Evolutionary conservation across 2,113 vertebrate genomes (phyloP), one percentile per base, ranked within the genome.

Genomic region (Mesembrinibis cayennensis): DNA sequence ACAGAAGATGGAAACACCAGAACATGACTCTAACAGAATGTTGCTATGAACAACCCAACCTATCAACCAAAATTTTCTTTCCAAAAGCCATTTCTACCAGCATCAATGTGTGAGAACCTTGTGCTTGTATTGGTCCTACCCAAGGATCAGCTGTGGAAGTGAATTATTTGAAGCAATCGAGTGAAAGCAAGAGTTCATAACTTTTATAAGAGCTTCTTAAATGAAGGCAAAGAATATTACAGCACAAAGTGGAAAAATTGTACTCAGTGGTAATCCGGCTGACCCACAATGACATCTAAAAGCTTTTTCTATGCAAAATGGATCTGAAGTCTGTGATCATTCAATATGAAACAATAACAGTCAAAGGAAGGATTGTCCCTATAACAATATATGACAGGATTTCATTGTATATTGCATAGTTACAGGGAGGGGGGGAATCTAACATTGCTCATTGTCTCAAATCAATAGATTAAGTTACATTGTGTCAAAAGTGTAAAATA

Each of bases 371-470:
- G 10, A 69, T 65, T 62, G 52, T 34, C 18, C 29, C 20, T 59
- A 13, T 62, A 44, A 66, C 25, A 50, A 26, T 29, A 11, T 23
- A 56, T 47, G 52, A 32, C 15, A 83, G 7, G 26, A 58, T 83
- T 74, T 87, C 16, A 38, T 13, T 52, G 25, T n/a, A 47, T 34
- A 20, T 38, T n/a, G 17, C 26, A 65, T 8, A 63, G 21, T 11
- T 74, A 36, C 27, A 3, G 19, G 11, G 73, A 0, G 17, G 10
- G 10, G 5, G 9, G 2, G 21, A 45, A 49, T 30, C 18, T 27
- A 76, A 67, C 6, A 81, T 7, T 45, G 23, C 15, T 79, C 34
- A 66, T 62, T 40, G 44, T 32, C 21, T 72, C 58, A 72, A 65
- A 80, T 65, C 19, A 66, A 38, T 25, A 84, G 38, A 70, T 74